These are phyloP conservation scores for Danionella cerebrum DNA, from an alignment of 2,113 vertebrate species.

Conservation along the genomic window DNA sequence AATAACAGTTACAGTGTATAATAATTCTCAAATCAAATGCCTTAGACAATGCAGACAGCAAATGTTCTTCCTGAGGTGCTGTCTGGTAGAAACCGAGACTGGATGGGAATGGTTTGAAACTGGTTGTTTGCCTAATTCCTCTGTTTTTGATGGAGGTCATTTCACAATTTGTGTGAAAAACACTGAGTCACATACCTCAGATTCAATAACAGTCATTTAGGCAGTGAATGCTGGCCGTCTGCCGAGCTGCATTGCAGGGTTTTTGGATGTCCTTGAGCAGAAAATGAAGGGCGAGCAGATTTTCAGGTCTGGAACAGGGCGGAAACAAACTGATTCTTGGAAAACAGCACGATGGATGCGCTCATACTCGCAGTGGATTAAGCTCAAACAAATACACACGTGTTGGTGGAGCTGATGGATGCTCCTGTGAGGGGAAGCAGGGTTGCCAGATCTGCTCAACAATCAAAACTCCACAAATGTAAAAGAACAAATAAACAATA, in stretches of 20 bases:
- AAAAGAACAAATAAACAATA: no score
- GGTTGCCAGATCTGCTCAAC: not conserved
- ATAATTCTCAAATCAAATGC: no score
- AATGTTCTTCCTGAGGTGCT: no score
- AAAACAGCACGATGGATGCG: not conserved
- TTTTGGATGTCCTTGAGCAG: conserved; percentile 14
- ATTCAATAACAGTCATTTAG: not conserved
- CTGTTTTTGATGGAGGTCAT: not conserved
- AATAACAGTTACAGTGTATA: no score
- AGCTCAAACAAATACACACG: not conserved
- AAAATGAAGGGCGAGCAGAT: not conserved
- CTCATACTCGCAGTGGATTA: not conserved
- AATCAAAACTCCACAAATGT: not conserved
- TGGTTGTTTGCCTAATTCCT: not conserved
- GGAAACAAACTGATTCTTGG: not conserved
- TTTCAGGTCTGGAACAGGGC: not conserved
- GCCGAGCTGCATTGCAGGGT: conserved; percentile 37
- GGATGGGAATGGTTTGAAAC: no score
- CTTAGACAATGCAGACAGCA: no score
- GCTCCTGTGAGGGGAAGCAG: not conserved
- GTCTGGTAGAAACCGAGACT: no score
- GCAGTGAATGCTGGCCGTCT: not conserved
- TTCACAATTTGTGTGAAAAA: conserved; percentile 22
- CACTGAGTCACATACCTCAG: not conserved
- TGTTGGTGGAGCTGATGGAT: not conserved